Conservation (phyloP, 2,797 vertebrate species). For the Sitta carolinensis region DNA sequence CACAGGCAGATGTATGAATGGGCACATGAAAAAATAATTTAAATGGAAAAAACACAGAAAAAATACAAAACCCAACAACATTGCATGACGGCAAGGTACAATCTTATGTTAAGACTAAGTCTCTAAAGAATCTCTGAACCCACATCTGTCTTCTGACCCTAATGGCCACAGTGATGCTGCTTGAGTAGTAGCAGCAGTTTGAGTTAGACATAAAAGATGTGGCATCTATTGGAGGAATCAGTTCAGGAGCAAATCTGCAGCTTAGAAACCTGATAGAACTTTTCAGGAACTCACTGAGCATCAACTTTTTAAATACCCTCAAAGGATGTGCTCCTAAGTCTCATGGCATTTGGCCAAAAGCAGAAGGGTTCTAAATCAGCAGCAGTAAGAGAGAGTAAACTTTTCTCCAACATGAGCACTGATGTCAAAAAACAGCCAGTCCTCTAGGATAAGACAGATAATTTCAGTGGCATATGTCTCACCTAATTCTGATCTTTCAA, state of each 20-base stretch:
- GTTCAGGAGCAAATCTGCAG: not conserved
- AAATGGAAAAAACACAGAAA: not conserved
- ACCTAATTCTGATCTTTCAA: conserved; percentile 77
- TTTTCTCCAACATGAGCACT: conserved; percentile 28
- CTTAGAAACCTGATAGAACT: conserved; percentile 23
- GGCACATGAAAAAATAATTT: not conserved
- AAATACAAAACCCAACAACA: not conserved
- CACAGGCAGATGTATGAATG: fast-evolving
- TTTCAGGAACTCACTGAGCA: conserved; percentile 42
- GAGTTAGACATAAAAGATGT: conserved; percentile 1
- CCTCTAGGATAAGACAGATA: conserved; percentile 70
- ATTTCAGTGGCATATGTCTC: conserved; percentile 78
- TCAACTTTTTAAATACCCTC: conserved; percentile 50
- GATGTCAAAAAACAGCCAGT: conserved; percentile 67
- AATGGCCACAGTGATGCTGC: not conserved
- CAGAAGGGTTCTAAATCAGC: conserved; percentile 70
- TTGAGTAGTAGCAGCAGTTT: conserved; percentile 6
- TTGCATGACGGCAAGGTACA: not conserved
- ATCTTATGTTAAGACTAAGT: not conserved
- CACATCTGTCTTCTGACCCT: not conserved
- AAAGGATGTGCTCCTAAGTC: conserved; percentile 37
- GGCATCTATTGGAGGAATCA: not conserved
- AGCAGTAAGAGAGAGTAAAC: conserved; percentile 53
- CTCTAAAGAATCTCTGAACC: not conserved
- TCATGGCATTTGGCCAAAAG: conserved; percentile 53